Evolutionary conservation across 92 coral and sea anemone genomes (phyloP).

Genomic region (Epizoanthus illoricatus): DNA sequence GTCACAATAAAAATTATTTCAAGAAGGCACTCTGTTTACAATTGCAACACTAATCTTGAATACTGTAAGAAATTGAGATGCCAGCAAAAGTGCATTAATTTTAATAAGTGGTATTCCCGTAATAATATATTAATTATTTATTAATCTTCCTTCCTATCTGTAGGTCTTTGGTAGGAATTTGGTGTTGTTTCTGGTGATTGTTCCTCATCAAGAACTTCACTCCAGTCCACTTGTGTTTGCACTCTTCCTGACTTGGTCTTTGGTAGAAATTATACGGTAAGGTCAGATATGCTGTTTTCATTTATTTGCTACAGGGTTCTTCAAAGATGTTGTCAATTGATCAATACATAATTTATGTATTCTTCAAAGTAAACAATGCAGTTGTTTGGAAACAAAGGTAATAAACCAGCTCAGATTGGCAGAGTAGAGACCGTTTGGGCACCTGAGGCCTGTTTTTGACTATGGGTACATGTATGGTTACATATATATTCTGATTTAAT

Average conservation of each 20-base stretch:
- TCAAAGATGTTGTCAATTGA: background rate
- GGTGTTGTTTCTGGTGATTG: conserved; percentile 79
- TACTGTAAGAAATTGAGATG: too few relatives aligned
- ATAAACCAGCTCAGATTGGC: too few relatives aligned
- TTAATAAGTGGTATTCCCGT: too few relatives aligned
- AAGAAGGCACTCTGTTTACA: background rate
- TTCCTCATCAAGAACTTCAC: conserved; percentile 85
- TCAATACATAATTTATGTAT: too few relatives aligned
- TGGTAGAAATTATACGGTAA: conserved; percentile 88
- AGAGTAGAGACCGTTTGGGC: too few relatives aligned
- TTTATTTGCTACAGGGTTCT: background rate
- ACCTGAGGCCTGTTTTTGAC: too few relatives aligned
- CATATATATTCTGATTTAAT: too few relatives aligned
- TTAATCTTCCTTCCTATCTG: background rate
- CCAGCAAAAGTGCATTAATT: too few relatives aligned
- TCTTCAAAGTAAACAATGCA: too few relatives aligned
- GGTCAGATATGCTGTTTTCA: conserved; percentile 1
- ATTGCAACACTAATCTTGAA: too few relatives aligned
- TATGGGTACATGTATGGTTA: too few relatives aligned
- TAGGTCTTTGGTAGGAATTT: conserved; percentile 87
- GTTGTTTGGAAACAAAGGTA: too few relatives aligned
- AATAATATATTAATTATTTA: background rate
- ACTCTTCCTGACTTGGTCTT: conserved; percentile 89
- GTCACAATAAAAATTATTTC: background rate
- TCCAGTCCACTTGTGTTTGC: conserved; percentile 64